These are phyloP conservation scores for Gasterosteus aculeatus DNA, from an alignment of 2,113 vertebrate genomes.

Conservation along the genomic window DNA sequence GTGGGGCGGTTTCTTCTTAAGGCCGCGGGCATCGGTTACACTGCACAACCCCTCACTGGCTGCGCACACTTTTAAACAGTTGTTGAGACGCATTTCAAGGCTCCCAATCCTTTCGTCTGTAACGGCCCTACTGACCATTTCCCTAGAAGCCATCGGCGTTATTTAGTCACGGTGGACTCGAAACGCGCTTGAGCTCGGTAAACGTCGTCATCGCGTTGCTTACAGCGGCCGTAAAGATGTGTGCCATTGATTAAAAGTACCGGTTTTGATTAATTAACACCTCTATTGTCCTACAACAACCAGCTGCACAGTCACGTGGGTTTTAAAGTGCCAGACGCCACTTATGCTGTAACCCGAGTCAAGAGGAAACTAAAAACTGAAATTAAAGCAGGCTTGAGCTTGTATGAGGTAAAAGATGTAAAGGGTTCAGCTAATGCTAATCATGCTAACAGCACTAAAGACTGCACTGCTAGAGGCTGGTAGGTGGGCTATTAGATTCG, in stretches of 20 bases:
- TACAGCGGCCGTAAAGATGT: not conserved
- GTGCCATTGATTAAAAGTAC: constrained; percentile 1
- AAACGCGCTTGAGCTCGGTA: not conserved
- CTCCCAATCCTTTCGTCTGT: not conserved
- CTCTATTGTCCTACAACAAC: not conserved
- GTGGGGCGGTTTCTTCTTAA: constrained; percentile 12
- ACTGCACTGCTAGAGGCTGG: not conserved
- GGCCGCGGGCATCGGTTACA: constrained; percentile 16
- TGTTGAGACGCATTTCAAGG: not conserved
- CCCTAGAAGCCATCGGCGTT: not conserved
- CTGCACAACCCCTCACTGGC: not conserved
- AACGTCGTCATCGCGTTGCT: not conserved
- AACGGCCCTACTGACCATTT: not conserved
- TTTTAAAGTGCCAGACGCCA: too few species aligned
- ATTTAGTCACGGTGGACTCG: constrained; percentile 3
- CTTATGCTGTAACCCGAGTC: not conserved
- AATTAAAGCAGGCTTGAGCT: not conserved
- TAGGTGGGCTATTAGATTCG: not conserved
- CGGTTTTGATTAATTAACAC: not conserved
- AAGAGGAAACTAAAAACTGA: too few species aligned
- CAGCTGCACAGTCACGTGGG: not conserved
- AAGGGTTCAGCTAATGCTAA: not conserved
- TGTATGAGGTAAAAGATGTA: not conserved
- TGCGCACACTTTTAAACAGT: not conserved
- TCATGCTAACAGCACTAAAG: not conserved